Evolutionary conservation across 1,140 invertebrate species (phyloP), one percentile per base, ranked within the genome.

Genomic region (Stegodyphus dumicola): DNA sequence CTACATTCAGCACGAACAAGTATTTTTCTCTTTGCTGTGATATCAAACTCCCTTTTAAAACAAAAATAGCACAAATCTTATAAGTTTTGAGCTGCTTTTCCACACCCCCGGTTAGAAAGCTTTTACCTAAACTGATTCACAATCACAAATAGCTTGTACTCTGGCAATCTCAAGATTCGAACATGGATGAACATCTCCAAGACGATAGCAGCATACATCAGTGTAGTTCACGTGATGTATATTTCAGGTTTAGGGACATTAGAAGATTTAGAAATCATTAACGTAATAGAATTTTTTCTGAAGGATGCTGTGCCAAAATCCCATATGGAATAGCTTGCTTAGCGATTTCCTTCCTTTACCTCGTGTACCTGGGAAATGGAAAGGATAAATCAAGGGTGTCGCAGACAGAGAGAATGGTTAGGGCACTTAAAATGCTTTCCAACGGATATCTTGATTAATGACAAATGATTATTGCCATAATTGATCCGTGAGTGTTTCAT

Each of bases 401-500:
- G 81, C 81, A 17, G 80, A 83, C 71, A 74, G 69, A 73, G 53
- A 18, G 33, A 77, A 77, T n/a, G 74, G 74, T 77, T 15, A 71
- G 81, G 73, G 80, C 80, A 83, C 80, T 83, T 75, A 83, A 83
- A 85, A 85, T 85, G 74, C 81, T 77, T 85, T 78, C 75, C 73
- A 70, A 70, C 64, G 53, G 15, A 64, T 77, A 70, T 65, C 33
- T 78, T 86, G 84, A 86, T 86, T 86, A 86, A 86, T 86, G 84
- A 75, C 75, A 78, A 86, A 86, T 86, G 84, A 86, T 86, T 86
- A 86, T 78, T 77, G 84, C 84, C 56, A 78, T 86, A 86, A 86
- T 86, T 86, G 84, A 86, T 86, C 84, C 67, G 76, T 64, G 84
- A 86, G 54, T 73, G 69, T 86, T 77, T 78, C 84, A 86, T 86